Conservation (phyloP, 1,140 invertebrate genomes). For the Eufriesea mexicana region DNA sequence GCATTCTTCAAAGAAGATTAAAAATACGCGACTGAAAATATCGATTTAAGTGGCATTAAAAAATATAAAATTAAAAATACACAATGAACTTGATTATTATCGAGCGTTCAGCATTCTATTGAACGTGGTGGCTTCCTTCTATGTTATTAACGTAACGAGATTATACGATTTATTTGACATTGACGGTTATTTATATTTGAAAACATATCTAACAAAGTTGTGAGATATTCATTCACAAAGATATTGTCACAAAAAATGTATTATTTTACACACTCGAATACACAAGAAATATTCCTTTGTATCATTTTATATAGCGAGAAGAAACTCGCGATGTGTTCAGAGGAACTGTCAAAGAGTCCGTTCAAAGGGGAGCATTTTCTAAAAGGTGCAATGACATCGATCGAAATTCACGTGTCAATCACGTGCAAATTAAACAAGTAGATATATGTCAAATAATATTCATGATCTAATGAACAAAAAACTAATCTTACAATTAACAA, state of each 20-base stretch:
- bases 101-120: neutral
- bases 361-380: neutral
- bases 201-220: neutral
- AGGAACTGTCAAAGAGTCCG: neutral
- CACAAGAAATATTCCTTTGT: neutral
- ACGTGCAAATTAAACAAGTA: constrained; percentile 33
- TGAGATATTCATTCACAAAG: too few species aligned
- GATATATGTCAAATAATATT: neutral
- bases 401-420: constrained; percentile 39
- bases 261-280: neutral
- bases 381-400: constrained; percentile 10
- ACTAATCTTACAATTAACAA: neutral
- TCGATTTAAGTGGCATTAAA: constrained; percentile 44
- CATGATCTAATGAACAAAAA: neutral
- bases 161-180: neutral
- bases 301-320: neutral
- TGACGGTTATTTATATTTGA: neutral
- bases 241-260: neutral
- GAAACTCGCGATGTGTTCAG: neutral
- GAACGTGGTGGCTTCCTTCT: neutral
- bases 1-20: constrained; percentile 22
- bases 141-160: neutral
- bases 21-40: constrained; percentile 45
- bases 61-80: constrained; percentile 43
- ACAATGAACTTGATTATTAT: constrained; percentile 12